Conservation (phyloP, 2,113 vertebrate species). For the Tricholaema leucomelas region DNA sequence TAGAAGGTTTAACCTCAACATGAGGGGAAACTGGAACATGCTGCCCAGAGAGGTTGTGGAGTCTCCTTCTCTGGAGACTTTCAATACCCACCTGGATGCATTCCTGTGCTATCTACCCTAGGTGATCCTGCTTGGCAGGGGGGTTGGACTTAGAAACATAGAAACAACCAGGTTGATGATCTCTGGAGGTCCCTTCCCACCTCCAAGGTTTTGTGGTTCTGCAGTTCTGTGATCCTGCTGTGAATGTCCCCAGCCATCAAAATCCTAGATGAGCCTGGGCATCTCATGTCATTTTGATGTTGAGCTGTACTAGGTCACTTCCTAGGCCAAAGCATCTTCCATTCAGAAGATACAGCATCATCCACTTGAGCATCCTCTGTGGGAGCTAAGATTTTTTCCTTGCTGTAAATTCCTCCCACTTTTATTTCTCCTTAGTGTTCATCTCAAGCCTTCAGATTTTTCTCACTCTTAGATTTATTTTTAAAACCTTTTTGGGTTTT, state of each 20-base stretch:
- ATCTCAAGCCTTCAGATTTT: neutral
- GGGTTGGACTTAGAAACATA: no score
- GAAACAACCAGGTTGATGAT: no score
- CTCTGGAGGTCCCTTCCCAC: no score
- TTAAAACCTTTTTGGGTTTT: neutral
- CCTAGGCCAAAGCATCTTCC: neutral
- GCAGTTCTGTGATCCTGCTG: neutral
- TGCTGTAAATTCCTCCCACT: neutral
- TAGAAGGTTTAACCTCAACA: no score
- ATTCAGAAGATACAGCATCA: neutral
- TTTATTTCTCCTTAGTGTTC: slow-evolving; percentile 3
- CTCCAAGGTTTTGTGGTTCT: no score
- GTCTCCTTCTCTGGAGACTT: no score
- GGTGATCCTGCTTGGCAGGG: no score
- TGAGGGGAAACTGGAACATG: no score
- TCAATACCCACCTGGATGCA: no score
- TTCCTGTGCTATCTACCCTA: no score
- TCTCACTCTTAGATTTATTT: slow-evolving; percentile 34
- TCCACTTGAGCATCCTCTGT: neutral
- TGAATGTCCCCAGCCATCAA: neutral
- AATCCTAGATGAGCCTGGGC: neutral
- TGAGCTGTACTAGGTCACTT: neutral
- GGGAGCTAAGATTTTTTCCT: neutral
- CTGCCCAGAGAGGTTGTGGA: no score
- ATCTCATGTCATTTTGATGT: rapidly evolving